Evolutionary conservation across 2,888 invertebrate genomes (phyloP).

Genomic region (Tiliacea citrago): DNA sequence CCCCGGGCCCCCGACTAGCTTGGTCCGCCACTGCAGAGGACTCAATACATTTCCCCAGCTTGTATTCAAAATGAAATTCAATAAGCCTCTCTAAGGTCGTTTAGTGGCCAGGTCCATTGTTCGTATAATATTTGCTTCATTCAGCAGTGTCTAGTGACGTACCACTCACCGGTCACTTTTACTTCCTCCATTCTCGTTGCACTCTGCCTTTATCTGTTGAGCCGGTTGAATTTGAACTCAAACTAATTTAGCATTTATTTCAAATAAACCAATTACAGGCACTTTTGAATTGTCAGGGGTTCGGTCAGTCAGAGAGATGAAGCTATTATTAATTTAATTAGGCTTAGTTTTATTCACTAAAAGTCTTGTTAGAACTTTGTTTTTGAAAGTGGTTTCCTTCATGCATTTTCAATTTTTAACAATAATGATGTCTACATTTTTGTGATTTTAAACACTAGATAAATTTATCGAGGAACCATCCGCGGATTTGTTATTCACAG

Average conservation of each 20-base stretch:
- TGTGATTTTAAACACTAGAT: constrained; percentile 2
- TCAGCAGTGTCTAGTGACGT: constrained; percentile 31
- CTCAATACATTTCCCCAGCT: constrained; percentile 3
- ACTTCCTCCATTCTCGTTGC: constrained; percentile 47
- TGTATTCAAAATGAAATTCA: constrained; percentile 26
- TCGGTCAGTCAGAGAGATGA: no score
- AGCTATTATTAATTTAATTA: no score
- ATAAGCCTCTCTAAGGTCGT: constrained; percentile 18
- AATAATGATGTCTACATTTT: neutral
- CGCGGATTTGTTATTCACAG: constrained; percentile 1
- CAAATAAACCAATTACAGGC: no score
- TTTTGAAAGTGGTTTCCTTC: neutral
- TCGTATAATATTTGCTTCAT: constrained; percentile 36
- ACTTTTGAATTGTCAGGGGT: no score
- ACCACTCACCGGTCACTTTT: constrained; percentile 54
- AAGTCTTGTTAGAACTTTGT: neutral
- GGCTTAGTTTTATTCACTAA: constrained; percentile 5
- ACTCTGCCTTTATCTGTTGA: constrained; percentile 3
- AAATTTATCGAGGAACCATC: neutral
- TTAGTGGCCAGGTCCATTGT: constrained; percentile 40
- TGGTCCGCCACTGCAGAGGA: neutral
- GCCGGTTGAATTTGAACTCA: constrained; percentile 15
- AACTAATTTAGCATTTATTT: no score
- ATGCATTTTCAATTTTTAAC: neutral
- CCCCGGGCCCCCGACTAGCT: no score